phyloP scores from a whole-genome alignment of 2,113 vertebrate genomes.

The Alligator sinensis region DNA sequence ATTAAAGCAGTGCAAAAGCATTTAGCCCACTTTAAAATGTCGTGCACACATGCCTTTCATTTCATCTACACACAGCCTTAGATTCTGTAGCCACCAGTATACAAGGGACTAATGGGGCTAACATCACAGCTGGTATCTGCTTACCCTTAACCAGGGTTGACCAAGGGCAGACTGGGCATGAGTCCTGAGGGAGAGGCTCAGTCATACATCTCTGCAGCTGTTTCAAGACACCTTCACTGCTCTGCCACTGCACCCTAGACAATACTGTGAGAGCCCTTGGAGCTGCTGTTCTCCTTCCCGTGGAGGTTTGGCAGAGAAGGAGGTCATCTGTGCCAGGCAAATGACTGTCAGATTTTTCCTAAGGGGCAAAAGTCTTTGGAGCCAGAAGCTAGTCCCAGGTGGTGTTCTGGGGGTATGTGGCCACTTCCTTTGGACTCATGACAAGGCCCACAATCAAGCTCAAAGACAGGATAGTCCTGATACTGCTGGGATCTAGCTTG shows the following conservation, averaged over 20 bases:
- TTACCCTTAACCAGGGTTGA: background rate
- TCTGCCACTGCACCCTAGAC: too few species aligned
- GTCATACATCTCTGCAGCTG: too few species aligned
- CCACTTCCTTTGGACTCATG: background rate
- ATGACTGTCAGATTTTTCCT: background rate
- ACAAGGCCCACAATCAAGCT: background rate
- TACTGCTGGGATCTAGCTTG: background rate
- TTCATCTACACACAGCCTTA: too few species aligned
- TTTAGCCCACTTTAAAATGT: too few species aligned
- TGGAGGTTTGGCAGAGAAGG: background rate
- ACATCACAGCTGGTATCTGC: too few species aligned
- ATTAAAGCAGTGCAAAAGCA: too few species aligned
- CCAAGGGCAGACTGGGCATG: background rate
- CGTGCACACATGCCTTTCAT: too few species aligned
- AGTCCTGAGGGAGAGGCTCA: background rate
- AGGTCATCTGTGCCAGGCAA: background rate
- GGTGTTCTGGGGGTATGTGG: accelerated
- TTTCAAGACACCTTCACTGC: too few species aligned
- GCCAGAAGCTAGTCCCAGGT: background rate
- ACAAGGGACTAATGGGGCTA: too few species aligned
- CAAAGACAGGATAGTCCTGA: background rate
- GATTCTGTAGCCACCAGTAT: too few species aligned
- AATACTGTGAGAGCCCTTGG: too few species aligned
- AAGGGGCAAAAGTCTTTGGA: background rate
- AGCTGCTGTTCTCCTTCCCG: background rate